Base-by-base conservation (phyloP, 1,140 invertebrate genomes). In the Eueides isabella region DNA sequence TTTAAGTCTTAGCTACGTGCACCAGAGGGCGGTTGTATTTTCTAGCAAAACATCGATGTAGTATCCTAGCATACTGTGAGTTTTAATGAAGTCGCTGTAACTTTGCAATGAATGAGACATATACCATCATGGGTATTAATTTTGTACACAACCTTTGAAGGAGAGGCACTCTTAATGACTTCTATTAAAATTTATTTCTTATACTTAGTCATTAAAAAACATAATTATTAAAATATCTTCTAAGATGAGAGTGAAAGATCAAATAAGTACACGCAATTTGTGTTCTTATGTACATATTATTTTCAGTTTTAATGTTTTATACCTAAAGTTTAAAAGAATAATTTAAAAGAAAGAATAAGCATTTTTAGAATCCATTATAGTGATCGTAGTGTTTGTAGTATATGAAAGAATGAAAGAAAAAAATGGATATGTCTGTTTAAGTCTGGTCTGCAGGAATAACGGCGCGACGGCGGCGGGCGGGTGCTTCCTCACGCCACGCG, bases 401-500 rank as follows among this genome's bases (percentile, higher is more conserved):
- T 55, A 44, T 38, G 35, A 38, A 38, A n/a, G n/a, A n/a, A 38
- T 66, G 61, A 67, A 41, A 67, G 61, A 26, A 41, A 61, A 48
- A 68, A 73, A 68, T 68, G 66, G n/a, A 62, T 41, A 19, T 67
- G 67, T 67, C 19, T 61, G 23, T 68, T 12, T 31, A 73, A 44
- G 67, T 31, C 61, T 74, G 61, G 67, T 30, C 68, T 74, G 67
- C 67, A 74, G 69, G 72, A 67, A 63, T 44, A 75, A 41, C 73
- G 67, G 67, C 73, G 73, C 73, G 73, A 55, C 29, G 61, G 61
- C 61, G 84, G 81, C 80, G 80, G 74, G 84, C 78, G 86, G 76
- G 81, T 77, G 80, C 75, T 80, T 78, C 79, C 72, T 62, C 65
- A 68, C 80, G 84, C 85, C 90, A 86, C 90, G 89, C 87, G 83